Evolutionary conservation across 2,888 invertebrate genomes (phyloP).

Genomic region (Atrina japonica): DNA sequence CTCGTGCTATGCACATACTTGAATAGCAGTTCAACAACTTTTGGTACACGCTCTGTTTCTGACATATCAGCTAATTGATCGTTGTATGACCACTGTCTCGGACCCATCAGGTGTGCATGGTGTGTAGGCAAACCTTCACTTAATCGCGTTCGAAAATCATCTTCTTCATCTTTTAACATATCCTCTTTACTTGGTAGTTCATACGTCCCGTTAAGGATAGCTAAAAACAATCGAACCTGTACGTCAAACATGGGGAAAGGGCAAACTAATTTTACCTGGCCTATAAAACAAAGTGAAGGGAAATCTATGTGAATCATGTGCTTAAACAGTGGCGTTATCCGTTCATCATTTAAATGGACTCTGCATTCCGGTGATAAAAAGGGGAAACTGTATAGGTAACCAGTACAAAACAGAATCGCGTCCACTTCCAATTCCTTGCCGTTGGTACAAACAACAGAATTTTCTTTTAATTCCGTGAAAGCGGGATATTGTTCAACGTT

Average conservation of each 20-base stretch:
- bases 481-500: slow-evolving; percentile 73
- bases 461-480: slow-evolving; percentile 57
- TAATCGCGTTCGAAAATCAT: slow-evolving; percentile 84
- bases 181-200: slow-evolving; percentile 84
- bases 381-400: slow-evolving; percentile 89
- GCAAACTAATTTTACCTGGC: slow-evolving; percentile 90
- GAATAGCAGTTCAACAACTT: slow-evolving; percentile 88
- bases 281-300: slow-evolving; percentile 91
- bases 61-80: slow-evolving; percentile 86
- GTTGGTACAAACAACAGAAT: slow-evolving; percentile 82
- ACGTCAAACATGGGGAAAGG: slow-evolving; percentile 92
- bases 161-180: slow-evolving; percentile 87
- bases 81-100: slow-evolving; percentile 87
- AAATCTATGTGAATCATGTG: slow-evolving; percentile 91
- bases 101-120: slow-evolving; percentile 92
- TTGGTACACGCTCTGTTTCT: slow-evolving; percentile 84
- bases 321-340: slow-evolving; percentile 92
- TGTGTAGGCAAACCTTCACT: slow-evolving; percentile 86
- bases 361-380: slow-evolving; percentile 88
- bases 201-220: slow-evolving; percentile 85
- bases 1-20: slow-evolving; percentile 81
- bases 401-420: slow-evolving; percentile 87
- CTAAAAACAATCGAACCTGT: slow-evolving; percentile 87
- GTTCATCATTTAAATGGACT: slow-evolving; percentile 88
- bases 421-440: slow-evolving; percentile 85